Base-by-base conservation (phyloP, 2,888 invertebrate genomes). In the Xanthia togata region DNA sequence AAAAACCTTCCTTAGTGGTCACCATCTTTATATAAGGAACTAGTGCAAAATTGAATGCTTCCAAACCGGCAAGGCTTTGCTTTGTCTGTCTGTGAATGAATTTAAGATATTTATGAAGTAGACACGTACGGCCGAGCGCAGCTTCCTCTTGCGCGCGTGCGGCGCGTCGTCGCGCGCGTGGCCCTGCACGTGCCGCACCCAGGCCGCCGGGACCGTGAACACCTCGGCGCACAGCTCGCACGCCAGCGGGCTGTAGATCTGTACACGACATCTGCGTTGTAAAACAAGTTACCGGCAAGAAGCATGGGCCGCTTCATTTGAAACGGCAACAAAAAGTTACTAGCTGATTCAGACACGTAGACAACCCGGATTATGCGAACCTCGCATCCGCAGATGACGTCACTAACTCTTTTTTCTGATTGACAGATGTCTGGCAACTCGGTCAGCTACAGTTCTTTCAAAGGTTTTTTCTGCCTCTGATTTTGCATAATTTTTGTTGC, bases 161-260 rank as follows among this genome's bases (percentile, higher is more conserved):
- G 94, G 95, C 73, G 96, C 92, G 88, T 97, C 97, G 94, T 97
- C 95, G 90, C 97, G 97, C 3, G 98, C 98, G 93, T 98, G 98
- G 4, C 97, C 97, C 94, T 98, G 98, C 92, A 98, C 98, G 93
- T 98, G 98, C 53, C 98, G 97, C 83, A 98, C 98, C 98, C 98
- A 98, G 80, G 98, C 98, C 26, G 98, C 98, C 76, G 98, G 98
- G 89, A 98, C 97, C 73, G 98, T 98, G 94, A 98, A 98, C 84
- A 98, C 98, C 96, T 98, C 98, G 89, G 98, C 98, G 93, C 98
- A 98, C 91, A 98, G 96, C 93, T 98, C 98, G 94, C 98, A 98
- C 20, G 98, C 97, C 86, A 98, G 94, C 63, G 98, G 98, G 41
- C 98, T 98, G 93, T 98, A 98, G 73, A 97, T 94, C 94, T 96